Percentiles rank a stretch among this genome's conserved stretches.
Conservation (phyloP, 2,797 vertebrate species). For the Labeo calbasu region DNA sequence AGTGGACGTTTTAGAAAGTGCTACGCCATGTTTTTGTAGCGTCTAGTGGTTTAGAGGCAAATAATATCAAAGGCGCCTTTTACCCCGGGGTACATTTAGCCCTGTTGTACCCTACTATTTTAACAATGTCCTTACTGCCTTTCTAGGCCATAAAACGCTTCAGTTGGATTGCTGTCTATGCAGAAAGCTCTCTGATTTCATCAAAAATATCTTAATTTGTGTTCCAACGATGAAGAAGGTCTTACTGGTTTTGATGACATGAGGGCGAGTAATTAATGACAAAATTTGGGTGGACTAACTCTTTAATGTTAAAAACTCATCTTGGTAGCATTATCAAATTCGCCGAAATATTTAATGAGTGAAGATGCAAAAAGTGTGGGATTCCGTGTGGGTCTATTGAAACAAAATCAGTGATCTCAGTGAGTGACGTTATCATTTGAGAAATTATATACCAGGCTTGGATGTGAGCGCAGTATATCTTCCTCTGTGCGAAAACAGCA, state of each 20-base stretch:
- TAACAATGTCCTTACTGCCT: no score
- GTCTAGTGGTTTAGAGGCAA: no score
- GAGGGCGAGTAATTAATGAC: background rate
- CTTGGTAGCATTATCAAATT: background rate
- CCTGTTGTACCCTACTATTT: background rate
- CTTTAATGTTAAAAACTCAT: background rate
- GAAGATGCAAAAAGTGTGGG: background rate
- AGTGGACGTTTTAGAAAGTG: no score
- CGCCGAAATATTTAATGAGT: background rate
- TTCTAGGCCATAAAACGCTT: no score
- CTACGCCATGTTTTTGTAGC: no score
- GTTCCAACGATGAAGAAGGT: no score
- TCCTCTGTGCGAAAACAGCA: constrained; percentile 5
- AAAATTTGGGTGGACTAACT: background rate
- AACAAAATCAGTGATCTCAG: background rate
- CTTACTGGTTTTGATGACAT: no score
- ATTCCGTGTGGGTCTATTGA: background rate
- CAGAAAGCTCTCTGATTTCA: no score
- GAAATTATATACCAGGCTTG: constrained; percentile 34
- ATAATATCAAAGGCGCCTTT: no score
- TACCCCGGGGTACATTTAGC: no score
- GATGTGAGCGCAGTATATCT: constrained; percentile 14
- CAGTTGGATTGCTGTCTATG: no score
- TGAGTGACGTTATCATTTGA: constrained; percentile 11
- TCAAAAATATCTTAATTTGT: no score